phyloP scores from a whole-genome alignment of 1,140 invertebrate species.

The Sinonovacula constricta region DNA sequence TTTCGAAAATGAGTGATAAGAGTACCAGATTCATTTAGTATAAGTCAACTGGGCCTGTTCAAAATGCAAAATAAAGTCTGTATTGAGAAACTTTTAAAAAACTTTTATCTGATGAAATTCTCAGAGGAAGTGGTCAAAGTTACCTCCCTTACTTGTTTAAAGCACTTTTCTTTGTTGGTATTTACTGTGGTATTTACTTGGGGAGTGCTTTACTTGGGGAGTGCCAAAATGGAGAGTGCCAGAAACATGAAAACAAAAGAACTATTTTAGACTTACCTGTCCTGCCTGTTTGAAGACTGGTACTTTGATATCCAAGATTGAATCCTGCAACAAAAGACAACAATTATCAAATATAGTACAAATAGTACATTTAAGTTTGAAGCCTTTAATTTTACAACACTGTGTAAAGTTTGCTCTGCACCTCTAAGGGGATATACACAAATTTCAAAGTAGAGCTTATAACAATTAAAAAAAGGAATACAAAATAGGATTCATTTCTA shows the following conservation, averaged over 20 bases:
- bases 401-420: neutral
- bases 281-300: conserved; percentile 83
- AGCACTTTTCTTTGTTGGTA: too few relatives aligned
- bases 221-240: too few relatives aligned
- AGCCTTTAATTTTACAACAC: neutral
- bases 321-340: conserved; percentile 81
- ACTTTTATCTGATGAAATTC: too few relatives aligned
- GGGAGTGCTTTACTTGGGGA: too few relatives aligned
- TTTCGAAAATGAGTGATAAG: too few relatives aligned
- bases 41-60: too few relatives aligned
- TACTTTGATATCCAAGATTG: conserved; percentile 93
- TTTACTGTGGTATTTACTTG: too few relatives aligned
- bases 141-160: too few relatives aligned
- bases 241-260: neutral
- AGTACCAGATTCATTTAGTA: too few relatives aligned
- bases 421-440: neutral
- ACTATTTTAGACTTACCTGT: conserved; percentile 69
- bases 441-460: neutral
- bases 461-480: neutral
- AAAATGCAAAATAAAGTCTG: too few relatives aligned
- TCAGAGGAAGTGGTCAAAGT: too few relatives aligned
- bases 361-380: neutral
- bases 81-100: too few relatives aligned
- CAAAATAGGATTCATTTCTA: neutral
- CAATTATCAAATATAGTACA: neutral